Evolutionary conservation across 1,140 invertebrate genomes (phyloP).

Genomic region (Pinna nobilis): DNA sequence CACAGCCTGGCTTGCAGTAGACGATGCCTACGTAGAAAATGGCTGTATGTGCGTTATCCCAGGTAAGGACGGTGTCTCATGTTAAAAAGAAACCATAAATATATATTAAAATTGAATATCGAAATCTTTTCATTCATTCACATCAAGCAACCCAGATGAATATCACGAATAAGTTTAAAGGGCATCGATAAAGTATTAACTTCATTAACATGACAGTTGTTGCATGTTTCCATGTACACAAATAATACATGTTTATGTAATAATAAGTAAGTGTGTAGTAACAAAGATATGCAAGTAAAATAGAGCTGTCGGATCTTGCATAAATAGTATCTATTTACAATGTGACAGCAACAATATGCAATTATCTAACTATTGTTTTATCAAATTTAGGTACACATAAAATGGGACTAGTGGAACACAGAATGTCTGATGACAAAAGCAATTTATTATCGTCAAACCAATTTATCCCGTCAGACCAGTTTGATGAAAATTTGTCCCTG

Average conservation of each 20-base stretch:
- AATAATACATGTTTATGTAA: no score
- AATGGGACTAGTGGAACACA: slow-evolving; percentile 53
- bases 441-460: slow-evolving; percentile 63
- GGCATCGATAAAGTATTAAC: not conserved
- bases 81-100: no score
- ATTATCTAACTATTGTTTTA: not conserved
- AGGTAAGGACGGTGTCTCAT: no score
- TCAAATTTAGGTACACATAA: slow-evolving; percentile 52
- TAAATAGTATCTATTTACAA: no score
- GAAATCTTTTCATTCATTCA: no score
- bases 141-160: no score
- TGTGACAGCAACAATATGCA: not conserved
- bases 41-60: slow-evolving; percentile 63
- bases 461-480: slow-evolving; percentile 48
- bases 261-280: no score
- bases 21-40: slow-evolving; percentile 59
- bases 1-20: slow-evolving; percentile 61
- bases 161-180: no score
- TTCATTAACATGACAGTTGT: not conserved
- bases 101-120: no score
- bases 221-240: not conserved
- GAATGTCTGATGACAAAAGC: slow-evolving; percentile 36
- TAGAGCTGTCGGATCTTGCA: no score
- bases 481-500: slow-evolving; percentile 42
- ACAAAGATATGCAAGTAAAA: no score